Percentiles rank a stretch among this genome's conserved stretches.
Evolutionary conservation across 2,797 vertebrate species (phyloP).

Genomic region (Mormyrops attenuatus): DNA sequence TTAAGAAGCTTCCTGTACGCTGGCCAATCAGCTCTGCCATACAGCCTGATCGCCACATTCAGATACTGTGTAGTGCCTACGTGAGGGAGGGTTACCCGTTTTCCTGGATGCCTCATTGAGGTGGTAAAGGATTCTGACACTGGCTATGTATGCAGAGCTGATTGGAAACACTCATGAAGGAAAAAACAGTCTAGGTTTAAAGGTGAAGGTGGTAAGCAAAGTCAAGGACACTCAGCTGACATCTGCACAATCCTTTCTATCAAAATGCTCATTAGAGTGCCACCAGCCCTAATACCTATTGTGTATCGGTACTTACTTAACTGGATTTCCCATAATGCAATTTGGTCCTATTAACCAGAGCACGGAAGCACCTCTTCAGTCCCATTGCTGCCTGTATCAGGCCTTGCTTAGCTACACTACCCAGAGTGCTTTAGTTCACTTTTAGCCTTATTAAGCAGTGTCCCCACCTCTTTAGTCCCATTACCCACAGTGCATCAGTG

Average conservation of each 20-base stretch:
- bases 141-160: neutral
- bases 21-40: neutral
- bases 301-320: neutral
- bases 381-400: neutral
- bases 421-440: neutral
- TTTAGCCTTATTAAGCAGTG: neutral
- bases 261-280: neutral
- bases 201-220: neutral
- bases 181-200: neutral
- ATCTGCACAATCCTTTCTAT: neutral
- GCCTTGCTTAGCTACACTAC: neutral
- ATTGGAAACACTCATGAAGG: neutral
- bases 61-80: neutral
- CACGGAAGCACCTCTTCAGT: neutral
- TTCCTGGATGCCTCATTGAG: neutral
- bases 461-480: neutral
- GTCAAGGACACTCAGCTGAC: neutral
- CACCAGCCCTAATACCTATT: neutral
- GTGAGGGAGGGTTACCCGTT: neutral
- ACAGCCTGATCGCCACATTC: neutral
- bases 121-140: neutral
- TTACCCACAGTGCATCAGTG: constrained; percentile 7
- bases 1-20: neutral
- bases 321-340: neutral
- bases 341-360: neutral